Evolutionary conservation across 2,888 invertebrate species (phyloP), one percentile per base, ranked within the genome.

Genomic region (Cantharis flavilabris): DNA sequence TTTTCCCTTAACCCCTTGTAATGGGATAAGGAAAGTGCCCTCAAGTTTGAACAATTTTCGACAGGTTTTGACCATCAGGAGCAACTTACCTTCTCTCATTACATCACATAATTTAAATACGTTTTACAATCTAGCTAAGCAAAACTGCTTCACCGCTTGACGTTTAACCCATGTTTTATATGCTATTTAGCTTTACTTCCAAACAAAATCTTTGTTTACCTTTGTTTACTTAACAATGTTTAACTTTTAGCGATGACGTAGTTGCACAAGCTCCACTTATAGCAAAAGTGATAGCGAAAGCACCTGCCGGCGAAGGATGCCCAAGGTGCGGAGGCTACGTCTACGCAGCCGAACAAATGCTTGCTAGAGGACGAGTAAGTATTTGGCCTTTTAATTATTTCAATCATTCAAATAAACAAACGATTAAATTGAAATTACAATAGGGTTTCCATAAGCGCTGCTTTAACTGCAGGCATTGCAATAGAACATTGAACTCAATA

Each of bases 261-360:
- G 20, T 33, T 70, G 26, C 76, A 14, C 71, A 69, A 80, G 87
- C 87, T 71, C 87, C 87, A 23, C 82, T 88, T 23, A 76, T 87
- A 23, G 82, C 95, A 62, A 92, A 93, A 83, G 90, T 91, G 79
- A 94, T 95, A 86, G 94, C 95, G 30, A 94, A 93, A 89, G 96
- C 96, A 71, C 95, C 95, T 63, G 94, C 94, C 83, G 96, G 96
- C 72, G 92, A 95, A 88, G 96, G 96, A 79, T 97, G 97, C 86
- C 97, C 96, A 30, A 91, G 96, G 84, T 97, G 96, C 87, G 96
- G 96, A 81, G 96, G 96, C 81, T 96, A 89, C 87, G 97, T 97
- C 73, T 97, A 96, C 89, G 96, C 96, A 80, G 97, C 97, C 78
- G 97, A 97, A 89, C 96, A 96, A 90, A 96, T 96, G 96, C 91